phyloP scores from a whole-genome alignment of 2,113 vertebrate genomes.

The Lipotes vexillifer region DNA sequence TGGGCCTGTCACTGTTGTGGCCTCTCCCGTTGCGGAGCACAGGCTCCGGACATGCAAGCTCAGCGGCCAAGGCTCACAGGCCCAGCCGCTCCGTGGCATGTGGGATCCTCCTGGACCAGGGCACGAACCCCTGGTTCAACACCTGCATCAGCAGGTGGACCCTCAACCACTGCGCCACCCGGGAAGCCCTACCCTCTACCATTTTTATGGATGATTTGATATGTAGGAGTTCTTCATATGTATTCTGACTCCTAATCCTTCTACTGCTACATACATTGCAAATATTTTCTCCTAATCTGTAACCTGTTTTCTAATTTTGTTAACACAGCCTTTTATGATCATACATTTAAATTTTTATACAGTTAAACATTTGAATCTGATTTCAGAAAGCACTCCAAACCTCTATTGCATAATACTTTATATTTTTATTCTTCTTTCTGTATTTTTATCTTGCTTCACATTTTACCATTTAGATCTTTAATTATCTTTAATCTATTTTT shows the following conservation, averaged over 20 bases:
- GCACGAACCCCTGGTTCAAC: too few species aligned
- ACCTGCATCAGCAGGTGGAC: too few species aligned
- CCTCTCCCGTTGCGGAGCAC: too few species aligned
- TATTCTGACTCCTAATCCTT: neutral
- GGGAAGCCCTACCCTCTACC: neutral
- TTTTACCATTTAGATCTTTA: neutral
- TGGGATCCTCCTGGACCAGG: too few species aligned
- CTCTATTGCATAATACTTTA: neutral
- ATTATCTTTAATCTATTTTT: neutral
- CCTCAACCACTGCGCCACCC: too few species aligned
- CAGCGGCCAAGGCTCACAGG: too few species aligned
- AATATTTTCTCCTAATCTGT: conserved; percentile 16
- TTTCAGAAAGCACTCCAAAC: neutral
- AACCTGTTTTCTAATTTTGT: conserved; percentile 30
- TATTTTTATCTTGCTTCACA: neutral
- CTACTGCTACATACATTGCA: neutral
- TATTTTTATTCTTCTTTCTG: neutral
- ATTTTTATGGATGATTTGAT: neutral
- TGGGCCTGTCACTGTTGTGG: too few species aligned
- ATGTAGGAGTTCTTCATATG: neutral
- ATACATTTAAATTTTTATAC: neutral
- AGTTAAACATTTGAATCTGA: conserved; percentile 15
- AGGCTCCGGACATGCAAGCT: too few species aligned
- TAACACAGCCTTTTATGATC: neutral
- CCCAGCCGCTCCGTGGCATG: too few species aligned